phyloP scores from a whole-genome alignment of 2,113 vertebrate species.

The Oryzias woworae region DNA sequence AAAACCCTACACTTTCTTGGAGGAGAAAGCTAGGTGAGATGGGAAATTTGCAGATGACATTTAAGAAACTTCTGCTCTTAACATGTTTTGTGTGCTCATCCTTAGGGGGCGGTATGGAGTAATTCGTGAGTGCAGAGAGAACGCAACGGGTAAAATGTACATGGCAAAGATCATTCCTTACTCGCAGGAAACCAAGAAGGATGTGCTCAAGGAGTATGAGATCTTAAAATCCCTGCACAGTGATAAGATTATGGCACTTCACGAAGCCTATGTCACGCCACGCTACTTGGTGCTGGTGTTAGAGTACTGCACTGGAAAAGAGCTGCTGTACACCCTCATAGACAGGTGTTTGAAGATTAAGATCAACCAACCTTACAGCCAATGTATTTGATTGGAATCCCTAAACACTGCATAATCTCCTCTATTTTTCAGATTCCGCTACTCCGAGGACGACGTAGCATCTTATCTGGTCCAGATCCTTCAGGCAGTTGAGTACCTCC shows the following conservation, averaged over 20 bases:
- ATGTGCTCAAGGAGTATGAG: conserved; percentile 89
- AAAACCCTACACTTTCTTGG: conserved; percentile 95
- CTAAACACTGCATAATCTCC: neutral
- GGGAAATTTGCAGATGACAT: too few species aligned
- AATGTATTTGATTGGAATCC: neutral
- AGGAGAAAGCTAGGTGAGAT: conserved; percentile 89
- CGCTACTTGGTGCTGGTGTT: conserved; percentile 94
- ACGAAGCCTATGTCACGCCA: conserved; percentile 94
- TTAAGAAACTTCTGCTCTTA: neutral
- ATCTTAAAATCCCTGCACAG: conserved; percentile 88
- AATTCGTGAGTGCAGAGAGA: conserved; percentile 89
- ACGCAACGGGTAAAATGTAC: conserved; percentile 86
- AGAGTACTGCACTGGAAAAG: conserved; percentile 88
- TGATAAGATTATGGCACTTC: conserved; percentile 88
- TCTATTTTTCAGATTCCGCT: conserved; percentile 84
- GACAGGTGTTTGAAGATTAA: conserved; percentile 79
- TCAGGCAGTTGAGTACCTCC: conserved; percentile 92
- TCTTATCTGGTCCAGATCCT: conserved; percentile 88
- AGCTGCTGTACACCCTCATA: conserved; percentile 89
- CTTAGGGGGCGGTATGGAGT: conserved; percentile 90
- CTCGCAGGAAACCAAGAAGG: conserved; percentile 82
- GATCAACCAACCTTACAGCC: too few species aligned
- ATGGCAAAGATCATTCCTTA: conserved; percentile 95
- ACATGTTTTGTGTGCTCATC: neutral
- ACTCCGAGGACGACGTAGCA: conserved; percentile 93